Percentiles rank a stretch among this genome's conserved stretches.
Evolutionary conservation across 2,888 invertebrate species (phyloP).

Genomic region (Steinernema hermaphroditum): DNA sequence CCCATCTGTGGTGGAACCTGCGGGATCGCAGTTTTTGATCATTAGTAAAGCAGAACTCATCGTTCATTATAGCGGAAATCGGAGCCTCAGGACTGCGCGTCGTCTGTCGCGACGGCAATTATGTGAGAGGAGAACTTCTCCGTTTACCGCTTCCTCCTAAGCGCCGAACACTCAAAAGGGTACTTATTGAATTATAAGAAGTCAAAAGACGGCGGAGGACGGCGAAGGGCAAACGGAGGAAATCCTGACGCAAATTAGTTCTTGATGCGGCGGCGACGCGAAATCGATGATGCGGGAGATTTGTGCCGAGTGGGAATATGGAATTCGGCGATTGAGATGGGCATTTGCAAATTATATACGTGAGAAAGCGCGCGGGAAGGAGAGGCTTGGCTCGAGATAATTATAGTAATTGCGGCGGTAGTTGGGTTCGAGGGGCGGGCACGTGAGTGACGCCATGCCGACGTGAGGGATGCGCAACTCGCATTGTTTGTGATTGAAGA

Average conservation of each 20-base stretch:
- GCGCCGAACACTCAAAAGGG: neutral
- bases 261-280: conserved; percentile 16
- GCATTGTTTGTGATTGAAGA: too few species aligned
- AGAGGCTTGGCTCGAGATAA: conserved; percentile 1
- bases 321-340: conserved; percentile 9
- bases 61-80: too few species aligned
- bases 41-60: too few species aligned
- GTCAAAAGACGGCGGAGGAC: conserved; percentile 13
- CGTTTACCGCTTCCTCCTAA: neutral
- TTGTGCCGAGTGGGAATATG: conserved; percentile 16
- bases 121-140: neutral
- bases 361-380: neutral
- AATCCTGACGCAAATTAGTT: conserved; percentile 27
- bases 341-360: conserved; percentile 26
- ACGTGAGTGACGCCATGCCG: conserved; percentile 21
- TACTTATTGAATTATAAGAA: conserved; percentile 30
- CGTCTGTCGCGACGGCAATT: too few species aligned
- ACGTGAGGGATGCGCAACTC: neutral
- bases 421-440: neutral
- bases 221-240: conserved; percentile 17
- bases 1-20: too few species aligned
- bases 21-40: too few species aligned
- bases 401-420: conserved; percentile 24
- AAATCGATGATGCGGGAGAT: conserved; percentile 24
- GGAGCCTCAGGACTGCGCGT: too few species aligned